Evolutionary conservation across 2,797 vertebrate genomes (phyloP).

Genomic region (Paramormyrops hopkinsi): DNA sequence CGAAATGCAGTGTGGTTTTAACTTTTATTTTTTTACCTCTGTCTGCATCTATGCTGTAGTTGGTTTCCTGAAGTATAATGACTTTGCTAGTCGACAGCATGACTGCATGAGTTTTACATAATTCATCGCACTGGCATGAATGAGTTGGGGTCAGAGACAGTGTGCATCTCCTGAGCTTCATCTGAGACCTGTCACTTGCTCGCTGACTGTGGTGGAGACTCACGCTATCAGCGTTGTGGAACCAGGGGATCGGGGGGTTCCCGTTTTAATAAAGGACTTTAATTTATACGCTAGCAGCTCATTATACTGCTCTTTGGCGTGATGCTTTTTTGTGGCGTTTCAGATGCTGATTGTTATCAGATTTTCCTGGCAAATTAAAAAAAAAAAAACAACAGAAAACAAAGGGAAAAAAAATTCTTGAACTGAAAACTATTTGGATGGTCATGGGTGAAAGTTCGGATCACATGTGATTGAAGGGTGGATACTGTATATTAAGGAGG

Average conservation of each 20-base stretch:
- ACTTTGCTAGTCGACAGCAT: neutral
- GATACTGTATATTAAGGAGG: neutral
- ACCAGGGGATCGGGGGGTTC: neutral
- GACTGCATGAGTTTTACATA: neutral
- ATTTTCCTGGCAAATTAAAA: neutral
- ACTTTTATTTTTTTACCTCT: neutral
- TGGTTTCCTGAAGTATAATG: neutral
- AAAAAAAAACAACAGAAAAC: neutral
- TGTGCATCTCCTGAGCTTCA: neutral
- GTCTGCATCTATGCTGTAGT: neutral
- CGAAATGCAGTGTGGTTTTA: neutral
- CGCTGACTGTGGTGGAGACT: neutral
- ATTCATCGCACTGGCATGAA: neutral
- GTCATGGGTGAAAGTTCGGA: neutral
- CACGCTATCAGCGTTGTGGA: neutral
- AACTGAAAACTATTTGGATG: neutral
- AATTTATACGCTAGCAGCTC: neutral
- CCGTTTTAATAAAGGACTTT: neutral
- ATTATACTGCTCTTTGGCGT: neutral
- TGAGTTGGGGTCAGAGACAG: neutral
- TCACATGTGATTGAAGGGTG: neutral
- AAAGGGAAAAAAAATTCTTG: neutral
- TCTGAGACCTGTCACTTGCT: neutral
- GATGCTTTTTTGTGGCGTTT: neutral
- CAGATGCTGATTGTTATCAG: neutral